Base-by-base conservation (phyloP, 2,888 invertebrate genomes). In the Priocnemis perturbator region DNA sequence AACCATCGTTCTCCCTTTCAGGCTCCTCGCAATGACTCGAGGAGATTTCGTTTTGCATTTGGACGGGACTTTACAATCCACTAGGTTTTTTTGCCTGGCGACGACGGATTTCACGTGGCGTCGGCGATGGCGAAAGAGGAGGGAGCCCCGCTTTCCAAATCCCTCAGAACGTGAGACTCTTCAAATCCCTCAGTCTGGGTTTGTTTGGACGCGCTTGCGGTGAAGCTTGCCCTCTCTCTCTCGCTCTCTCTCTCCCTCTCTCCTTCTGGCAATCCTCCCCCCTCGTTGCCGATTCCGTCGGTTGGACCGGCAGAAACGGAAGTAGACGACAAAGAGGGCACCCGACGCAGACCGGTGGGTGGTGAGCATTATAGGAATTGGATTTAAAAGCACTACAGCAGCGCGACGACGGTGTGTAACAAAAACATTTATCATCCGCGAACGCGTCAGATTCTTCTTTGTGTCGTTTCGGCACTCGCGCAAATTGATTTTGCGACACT, bases 351-450 rank as follows among this genome's bases (percentile, higher is more conserved):
- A 9, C 37, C 17, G 55, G 48, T 37, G 47, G 30, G 15, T 5
- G 56, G 62, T 45, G 45, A 57, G 65, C 79, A 78, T 85, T 83
- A 81, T 76, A 77, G 79, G 81, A 82, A 85, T 85, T 84, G 82
- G 76, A 84, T 85, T 81, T 81, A 72, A 84, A 85, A 83, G 81
- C 74, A 71, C 75, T 69, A 74, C 69, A 58, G 69, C 69, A 74
- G 69, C 60, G 30, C 45, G 37, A 60, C 53, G 68, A 19, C 67
- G 67, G 47, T 61, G 66, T 61, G 60, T 62, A 76, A 77, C 76
- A 79, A 79, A 76, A 83, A 81, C 81, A 81, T 81, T 75, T 78
- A 69, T 82, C 81, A 80, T 77, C 59, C 64, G 65, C 73, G 67
- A 72, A 64, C 67, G 72, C 59, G 73, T 53, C 65, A 60, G 67